A percentile compares a stretch with the other conserved stretches of the same genome.
These are phyloP conservation scores for Meriones unguiculatus DNA, from an alignment of 2,113 vertebrate genomes.

Conservation along the genomic window DNA sequence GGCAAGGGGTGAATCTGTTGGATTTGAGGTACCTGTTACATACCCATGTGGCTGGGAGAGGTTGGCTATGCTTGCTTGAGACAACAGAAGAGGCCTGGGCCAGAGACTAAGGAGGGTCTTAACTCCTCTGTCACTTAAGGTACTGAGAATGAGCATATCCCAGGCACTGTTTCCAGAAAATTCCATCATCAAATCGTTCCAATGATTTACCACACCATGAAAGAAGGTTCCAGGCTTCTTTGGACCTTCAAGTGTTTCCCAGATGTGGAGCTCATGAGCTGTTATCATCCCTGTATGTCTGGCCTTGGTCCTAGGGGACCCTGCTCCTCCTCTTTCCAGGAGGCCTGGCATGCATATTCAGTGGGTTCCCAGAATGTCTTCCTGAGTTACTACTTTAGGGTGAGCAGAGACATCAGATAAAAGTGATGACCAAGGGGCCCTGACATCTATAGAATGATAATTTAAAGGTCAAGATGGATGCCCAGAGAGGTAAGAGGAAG, in stretches of 20 bases:
- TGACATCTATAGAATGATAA: background rate
- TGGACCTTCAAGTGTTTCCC: background rate
- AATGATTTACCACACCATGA: background rate
- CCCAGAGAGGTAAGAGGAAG: background rate
- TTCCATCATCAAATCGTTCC: background rate
- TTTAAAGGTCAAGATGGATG: background rate
- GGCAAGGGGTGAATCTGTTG: background rate
- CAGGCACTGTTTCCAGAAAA: background rate
- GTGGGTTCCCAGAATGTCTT: background rate
- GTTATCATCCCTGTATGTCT: background rate
- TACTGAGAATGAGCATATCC: background rate
- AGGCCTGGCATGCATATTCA: background rate
- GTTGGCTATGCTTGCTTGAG: background rate
- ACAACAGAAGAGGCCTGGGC: background rate
- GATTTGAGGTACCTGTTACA: background rate
- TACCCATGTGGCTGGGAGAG: background rate
- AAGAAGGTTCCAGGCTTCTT: background rate
- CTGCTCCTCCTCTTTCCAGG: background rate
- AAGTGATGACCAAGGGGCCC: background rate
- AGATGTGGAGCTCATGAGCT: background rate
- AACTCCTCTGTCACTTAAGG: rapidly evolving
- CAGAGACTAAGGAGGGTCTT: background rate
- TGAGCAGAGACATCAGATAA: background rate
- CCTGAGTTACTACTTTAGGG: background rate
- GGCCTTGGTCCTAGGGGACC: background rate